Evolutionary conservation across 2,888 invertebrate genomes (phyloP).

Genomic region (Stramonita haemastoma): DNA sequence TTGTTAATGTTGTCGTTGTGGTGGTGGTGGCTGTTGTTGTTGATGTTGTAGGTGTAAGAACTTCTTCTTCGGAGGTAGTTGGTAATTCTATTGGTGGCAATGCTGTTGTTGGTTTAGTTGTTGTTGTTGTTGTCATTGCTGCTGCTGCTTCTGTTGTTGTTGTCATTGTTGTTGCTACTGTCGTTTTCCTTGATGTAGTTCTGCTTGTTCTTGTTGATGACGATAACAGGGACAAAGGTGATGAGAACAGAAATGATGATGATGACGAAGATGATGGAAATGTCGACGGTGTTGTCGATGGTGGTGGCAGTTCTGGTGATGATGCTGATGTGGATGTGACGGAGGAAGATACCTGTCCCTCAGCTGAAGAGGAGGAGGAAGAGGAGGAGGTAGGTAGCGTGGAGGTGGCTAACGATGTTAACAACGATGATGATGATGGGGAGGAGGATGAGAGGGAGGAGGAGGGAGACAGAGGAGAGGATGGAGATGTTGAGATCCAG

Average conservation of each 20-base stretch:
- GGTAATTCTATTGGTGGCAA: no score
- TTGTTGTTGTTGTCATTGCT: not conserved
- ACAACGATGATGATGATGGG: not conserved
- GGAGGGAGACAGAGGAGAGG: not conserved
- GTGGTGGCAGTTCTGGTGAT: not conserved
- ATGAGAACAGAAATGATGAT: not conserved
- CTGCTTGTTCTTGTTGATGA: not conserved
- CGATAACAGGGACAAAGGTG: not conserved
- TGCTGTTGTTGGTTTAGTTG: no score
- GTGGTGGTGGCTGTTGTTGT: no score
- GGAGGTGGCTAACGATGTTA: not conserved
- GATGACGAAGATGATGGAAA: not conserved
- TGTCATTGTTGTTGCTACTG: not conserved
- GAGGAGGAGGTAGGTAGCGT: no score
- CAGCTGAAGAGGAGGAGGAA: no score
- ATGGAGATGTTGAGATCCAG: not conserved
- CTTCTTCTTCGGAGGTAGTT: no score
- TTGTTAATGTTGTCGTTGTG: slow-evolving; percentile 8
- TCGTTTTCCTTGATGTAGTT: not conserved
- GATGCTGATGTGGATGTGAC: not conserved
- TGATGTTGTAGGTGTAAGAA: no score
- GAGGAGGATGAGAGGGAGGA: not conserved
- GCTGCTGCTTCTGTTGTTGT: not conserved
- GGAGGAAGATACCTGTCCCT: no score
- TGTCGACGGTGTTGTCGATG: not conserved